Percentiles rank a stretch among this genome's conserved stretches.
phyloP scores from a whole-genome alignment of 2,888 invertebrate genomes.

The Cataglyphis rosenhaueri region DNA sequence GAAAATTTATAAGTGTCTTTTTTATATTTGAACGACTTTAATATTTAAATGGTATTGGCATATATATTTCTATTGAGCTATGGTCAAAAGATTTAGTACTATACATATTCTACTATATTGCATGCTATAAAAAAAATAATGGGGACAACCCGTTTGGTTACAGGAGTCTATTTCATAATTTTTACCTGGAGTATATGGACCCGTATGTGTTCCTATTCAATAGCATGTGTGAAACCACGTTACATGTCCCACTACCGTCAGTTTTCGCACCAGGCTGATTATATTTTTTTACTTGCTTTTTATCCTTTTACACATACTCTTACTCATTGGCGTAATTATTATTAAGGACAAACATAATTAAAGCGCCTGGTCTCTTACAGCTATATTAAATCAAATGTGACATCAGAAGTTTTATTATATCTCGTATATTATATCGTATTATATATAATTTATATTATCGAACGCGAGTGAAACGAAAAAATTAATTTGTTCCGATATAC shows the following conservation, averaged over 20 bases:
- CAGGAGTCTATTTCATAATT: slow-evolving; percentile 86
- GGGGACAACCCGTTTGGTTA: slow-evolving; percentile 84
- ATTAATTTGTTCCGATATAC: background rate
- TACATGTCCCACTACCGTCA: slow-evolving; percentile 85
- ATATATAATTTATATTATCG: background rate
- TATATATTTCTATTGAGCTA: slow-evolving; percentile 10
- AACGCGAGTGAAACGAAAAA: background rate
- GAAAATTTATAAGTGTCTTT: background rate
- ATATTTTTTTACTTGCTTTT: slow-evolving; percentile 80
- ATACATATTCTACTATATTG: slow-evolving; percentile 72
- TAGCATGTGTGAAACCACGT: slow-evolving; percentile 86
- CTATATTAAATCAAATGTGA: background rate
- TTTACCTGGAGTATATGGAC: slow-evolving; percentile 86
- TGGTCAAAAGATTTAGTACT: slow-evolving; percentile 47
- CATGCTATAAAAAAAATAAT: slow-evolving; percentile 84
- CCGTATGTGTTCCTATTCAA: slow-evolving; percentile 86
- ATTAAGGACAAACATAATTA: background rate
- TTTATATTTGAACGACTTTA: slow-evolving; percentile 15
- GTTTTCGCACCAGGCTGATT: slow-evolving; percentile 85
- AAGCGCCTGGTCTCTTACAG: background rate
- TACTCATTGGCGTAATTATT: slow-evolving; percentile 62
- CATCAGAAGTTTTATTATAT: background rate
- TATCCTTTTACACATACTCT: slow-evolving; percentile 60
- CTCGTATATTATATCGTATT: background rate
- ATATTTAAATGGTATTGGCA: background rate